These are phyloP conservation scores for Uropsilus gracilis DNA, from an alignment of 2,113 vertebrate species.

Conservation along the genomic window DNA sequence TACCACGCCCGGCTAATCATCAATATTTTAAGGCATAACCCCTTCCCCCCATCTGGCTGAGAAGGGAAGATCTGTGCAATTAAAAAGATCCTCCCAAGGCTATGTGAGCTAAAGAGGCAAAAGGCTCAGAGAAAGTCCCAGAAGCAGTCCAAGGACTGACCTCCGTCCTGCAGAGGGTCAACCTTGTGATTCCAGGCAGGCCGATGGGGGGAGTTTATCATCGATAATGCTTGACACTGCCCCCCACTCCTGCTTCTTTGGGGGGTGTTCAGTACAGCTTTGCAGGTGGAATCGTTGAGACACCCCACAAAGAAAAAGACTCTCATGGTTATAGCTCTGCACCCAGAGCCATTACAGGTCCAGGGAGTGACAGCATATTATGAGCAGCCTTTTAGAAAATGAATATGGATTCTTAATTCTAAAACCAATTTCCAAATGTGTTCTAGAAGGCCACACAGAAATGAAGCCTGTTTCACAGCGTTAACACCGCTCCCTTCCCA, in stretches of 20 bases:
- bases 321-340: neutral
- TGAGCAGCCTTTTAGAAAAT: slow-evolving; percentile 36
- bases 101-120: neutral
- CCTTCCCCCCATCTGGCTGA: neutral
- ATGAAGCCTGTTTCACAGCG: slow-evolving; percentile 18
- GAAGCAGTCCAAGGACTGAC: too few species aligned
- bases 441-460: slow-evolving; percentile 48
- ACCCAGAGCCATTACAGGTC: neutral
- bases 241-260: neutral
- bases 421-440: slow-evolving; percentile 65
- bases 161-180: too few species aligned
- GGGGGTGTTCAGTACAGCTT: neutral
- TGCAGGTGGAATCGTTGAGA: neutral
- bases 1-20: too few species aligned
- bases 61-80: neutral
- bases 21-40: neutral
- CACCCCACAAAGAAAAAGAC: neutral
- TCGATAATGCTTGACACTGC: neutral
- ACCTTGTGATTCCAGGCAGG: too few species aligned
- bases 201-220: too few species aligned
- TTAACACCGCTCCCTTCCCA: neutral
- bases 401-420: slow-evolving; percentile 69
- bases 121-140: neutral
- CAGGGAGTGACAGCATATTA: neutral
- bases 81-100: neutral